Percentiles rank a stretch among this genome's conserved stretches.
These are phyloP conservation scores for Muntiacus reevesi DNA, from an alignment of 2,113 vertebrate species.

Conservation along the genomic window DNA sequence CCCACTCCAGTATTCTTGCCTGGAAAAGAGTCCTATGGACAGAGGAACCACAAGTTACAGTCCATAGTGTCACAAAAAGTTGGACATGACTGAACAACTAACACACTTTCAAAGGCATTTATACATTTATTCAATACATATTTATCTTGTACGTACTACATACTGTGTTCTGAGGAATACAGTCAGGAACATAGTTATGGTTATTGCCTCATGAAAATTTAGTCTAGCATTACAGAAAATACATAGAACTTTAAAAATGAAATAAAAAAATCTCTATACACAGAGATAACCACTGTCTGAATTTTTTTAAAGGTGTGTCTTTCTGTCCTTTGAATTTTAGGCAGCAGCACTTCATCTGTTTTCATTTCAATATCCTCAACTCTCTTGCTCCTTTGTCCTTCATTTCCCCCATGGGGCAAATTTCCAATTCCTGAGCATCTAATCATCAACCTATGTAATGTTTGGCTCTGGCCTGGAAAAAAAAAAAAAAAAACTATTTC, in stretches of 20 bases:
- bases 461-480: constrained; percentile 32
- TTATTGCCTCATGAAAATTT: neutral
- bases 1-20: neutral
- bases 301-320: neutral
- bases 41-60: neutral
- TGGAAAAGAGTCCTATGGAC: neutral
- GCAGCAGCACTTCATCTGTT: neutral
- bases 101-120: neutral
- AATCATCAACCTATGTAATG: constrained; percentile 48
- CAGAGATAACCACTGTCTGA: neutral
- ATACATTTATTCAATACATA: neutral
- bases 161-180: neutral
- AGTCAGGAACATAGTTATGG: neutral
- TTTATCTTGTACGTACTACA: neutral
- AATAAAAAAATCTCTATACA: neutral
- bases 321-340: neutral
- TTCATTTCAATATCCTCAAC: neutral
- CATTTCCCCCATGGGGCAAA: constrained; percentile 11
- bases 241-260: neutral
- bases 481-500: neutral
- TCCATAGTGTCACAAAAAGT: neutral
- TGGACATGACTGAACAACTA: neutral
- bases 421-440: constrained; percentile 53
- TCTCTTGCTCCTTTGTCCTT: neutral
- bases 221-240: neutral